phyloP scores from a whole-genome alignment of 2,888 invertebrate genomes.

The Antitype chi region DNA sequence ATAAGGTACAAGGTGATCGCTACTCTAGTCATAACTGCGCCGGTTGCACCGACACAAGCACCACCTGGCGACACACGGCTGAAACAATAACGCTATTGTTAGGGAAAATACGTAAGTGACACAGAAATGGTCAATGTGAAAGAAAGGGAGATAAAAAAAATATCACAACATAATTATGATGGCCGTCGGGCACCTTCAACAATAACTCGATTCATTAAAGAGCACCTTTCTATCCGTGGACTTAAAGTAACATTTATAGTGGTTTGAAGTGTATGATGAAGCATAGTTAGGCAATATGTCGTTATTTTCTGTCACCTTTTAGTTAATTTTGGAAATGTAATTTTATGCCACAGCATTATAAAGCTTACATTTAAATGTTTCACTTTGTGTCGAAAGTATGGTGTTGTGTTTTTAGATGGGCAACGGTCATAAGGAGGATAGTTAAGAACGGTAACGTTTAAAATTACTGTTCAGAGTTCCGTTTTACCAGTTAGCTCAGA shows the following conservation, averaged over 20 bases:
- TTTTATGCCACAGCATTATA: background rate
- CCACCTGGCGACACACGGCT: slow-evolving; percentile 89
- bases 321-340: background rate
- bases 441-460: background rate
- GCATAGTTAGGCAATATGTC: background rate
- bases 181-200: background rate
- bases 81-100: slow-evolving; percentile 73
- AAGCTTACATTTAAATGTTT: background rate
- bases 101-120: background rate
- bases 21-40: slow-evolving; percentile 90
- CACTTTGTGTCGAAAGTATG: too few relatives aligned
- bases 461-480: background rate
- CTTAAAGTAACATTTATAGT: background rate
- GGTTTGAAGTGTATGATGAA: background rate
- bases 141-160: background rate
- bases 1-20: slow-evolving; percentile 88
- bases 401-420: background rate
- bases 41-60: slow-evolving; percentile 89
- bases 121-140: background rate
- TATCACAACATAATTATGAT: background rate
- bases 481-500: background rate
- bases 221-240: background rate
- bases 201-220: background rate
- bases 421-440: background rate
- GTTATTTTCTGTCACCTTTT: background rate